Evolutionary conservation across 2,797 vertebrate species (phyloP), one percentile per base, ranked within the genome.

Genomic region (Artibeus jamaicensis): DNA sequence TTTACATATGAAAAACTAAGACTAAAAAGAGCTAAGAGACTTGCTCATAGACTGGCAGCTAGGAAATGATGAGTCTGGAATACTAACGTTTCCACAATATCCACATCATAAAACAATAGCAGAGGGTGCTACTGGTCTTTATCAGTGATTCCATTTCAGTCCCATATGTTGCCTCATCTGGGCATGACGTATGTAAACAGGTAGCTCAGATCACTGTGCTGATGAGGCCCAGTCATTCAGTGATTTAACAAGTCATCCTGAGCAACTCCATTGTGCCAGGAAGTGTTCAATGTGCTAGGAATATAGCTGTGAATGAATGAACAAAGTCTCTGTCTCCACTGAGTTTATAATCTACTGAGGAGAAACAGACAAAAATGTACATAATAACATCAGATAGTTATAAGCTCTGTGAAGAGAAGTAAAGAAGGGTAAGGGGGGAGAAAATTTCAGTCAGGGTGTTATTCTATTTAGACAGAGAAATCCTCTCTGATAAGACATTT

Each of bases 1-100:
- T 89, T 93, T 73, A 78, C n/a, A 42, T 62, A 74, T 65, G 91
- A 81, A n/a, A 93, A 86, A 93, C 59, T 26, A 86, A 94, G 42
- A 74, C 48, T 79, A 70, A 48, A 92, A 86, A 55, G 62, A 91
- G 78, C 39, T 83, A 48, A 76, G 59, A 92, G 81, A 85, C 46
- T 62, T 87, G 46, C 32, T 89, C 29, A 48, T 3, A 73, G 29
- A 57, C 32, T 37, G 22, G 42, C 18, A 74, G 65, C 15, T 77
- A 59, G 44, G 44, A 87, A 94, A 42, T 18, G 32, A 65, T 50
- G 12, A 18, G 15, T 78, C 59, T 59, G 46, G 71, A 96, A 59
- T 15, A 26, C 39, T 76, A 88, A 91, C 14, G 29, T 48, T 79
- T 18, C 81, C 68, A 79, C 32, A 18, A 39, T 9, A 46, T 83